Evolutionary conservation across 1,140 invertebrate species (phyloP).

Genomic region (Drosophila jambulina): DNA sequence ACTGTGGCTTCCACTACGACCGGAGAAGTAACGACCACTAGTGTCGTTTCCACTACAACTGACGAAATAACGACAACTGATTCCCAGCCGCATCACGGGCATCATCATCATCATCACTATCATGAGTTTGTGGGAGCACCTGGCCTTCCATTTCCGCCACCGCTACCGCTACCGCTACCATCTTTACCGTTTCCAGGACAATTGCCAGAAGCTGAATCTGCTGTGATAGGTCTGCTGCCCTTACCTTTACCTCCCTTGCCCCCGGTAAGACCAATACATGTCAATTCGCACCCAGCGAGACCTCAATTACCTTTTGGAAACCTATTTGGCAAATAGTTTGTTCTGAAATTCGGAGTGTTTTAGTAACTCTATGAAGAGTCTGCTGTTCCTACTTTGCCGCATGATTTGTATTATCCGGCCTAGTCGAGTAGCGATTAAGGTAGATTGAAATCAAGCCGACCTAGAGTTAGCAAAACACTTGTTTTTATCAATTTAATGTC

Average conservation of each 20-base stretch:
- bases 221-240: constrained; percentile 25
- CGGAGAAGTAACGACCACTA: neutral
- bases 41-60: neutral
- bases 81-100: neutral
- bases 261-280: neutral
- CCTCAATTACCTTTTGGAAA: constrained; percentile 4
- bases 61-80: neutral
- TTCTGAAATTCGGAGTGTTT: neutral
- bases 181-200: constrained; percentile 3
- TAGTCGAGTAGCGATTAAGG: no score
- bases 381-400: no score
- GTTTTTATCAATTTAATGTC: no score
- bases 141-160: constrained; percentile 5
- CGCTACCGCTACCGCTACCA: neutral
- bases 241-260: constrained; percentile 1
- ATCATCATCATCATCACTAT: constrained; percentile 17
- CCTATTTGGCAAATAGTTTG: constrained; percentile 19
- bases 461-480: no score
- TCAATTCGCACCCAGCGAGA: neutral
- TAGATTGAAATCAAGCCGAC: no score
- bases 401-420: no score
- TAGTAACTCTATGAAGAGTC: neutral
- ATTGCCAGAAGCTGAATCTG: constrained; percentile 7
- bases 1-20: neutral
- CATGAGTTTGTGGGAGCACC: constrained; percentile 2